Evolutionary conservation across 2,888 invertebrate genomes (phyloP), one percentile per base, ranked within the genome.

Genomic region (Neoscelio sp.): DNA sequence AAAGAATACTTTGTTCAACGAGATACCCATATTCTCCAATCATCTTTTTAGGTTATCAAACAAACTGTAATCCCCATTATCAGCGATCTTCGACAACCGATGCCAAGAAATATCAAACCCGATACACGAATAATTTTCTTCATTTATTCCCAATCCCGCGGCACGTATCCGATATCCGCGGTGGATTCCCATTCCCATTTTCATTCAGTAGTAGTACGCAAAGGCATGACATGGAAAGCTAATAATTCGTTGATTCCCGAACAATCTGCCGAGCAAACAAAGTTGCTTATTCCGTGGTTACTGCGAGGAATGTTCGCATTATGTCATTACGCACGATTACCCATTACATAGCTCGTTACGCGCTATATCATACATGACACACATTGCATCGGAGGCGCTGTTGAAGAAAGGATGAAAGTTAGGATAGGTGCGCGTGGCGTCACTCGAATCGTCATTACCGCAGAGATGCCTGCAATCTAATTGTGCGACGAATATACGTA

Each of bases 321-420:
- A 85, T 85, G 83, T 83, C 83, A 86, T 86, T 86, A 85, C 84
- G 80, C 83, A 82, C 85, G 83, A 86, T 85, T 85, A 85, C 83
- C 86, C 83, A 84, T 85, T 85, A 85, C 84, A 84, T 83, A 85
- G 80, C 86, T 86, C 83, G 86, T 86, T 86, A 84, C 81, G 82
- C 81, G 84, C 83, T 84, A 83, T 82, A 81, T 82, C 82, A 82
- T 84, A 82, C 83, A 79, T 82, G 82, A 81, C 84, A 84, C 81
- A 83, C 82, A 82, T 83, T 80, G 82, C 74, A 68, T 65, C 67
- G 74, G 80, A 75, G 46, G 74, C 62, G 82, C 52, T 65, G 56
- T n/a, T n/a, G n/a, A n/a, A n/a, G n/a, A n/a, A 84, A 84, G 84
- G 30, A 79, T 64, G 58, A 56, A 81, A 58, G 65, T 12, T 10